phyloP scores from a whole-genome alignment of 2,113 vertebrate genomes.

The Corythaixoides concolor region DNA sequence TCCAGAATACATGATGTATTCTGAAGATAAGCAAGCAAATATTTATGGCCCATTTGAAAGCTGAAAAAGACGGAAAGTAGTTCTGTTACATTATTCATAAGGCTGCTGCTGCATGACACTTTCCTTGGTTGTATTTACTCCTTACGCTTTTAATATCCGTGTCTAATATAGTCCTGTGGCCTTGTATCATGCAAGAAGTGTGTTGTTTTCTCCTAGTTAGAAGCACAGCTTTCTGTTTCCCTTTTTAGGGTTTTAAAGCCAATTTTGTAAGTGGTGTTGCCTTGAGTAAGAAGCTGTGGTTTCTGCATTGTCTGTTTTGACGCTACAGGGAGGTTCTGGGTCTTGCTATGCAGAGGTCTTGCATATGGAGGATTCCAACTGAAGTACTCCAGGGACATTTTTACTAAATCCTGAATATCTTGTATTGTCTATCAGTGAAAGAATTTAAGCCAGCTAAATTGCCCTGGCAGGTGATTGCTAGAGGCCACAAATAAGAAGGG shows the following conservation, averaged over 20 bases:
- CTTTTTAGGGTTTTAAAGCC: neutral
- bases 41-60: neutral
- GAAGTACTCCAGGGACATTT: neutral
- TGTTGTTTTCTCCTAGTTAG: neutral
- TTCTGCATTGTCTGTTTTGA: neutral
- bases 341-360: neutral
- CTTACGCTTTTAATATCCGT: neutral
- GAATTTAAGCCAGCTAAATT: neutral
- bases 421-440: neutral
- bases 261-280: neutral
- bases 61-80: neutral
- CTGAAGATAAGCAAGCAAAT: neutral
- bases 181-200: neutral
- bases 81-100: neutral
- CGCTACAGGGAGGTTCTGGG: neutral
- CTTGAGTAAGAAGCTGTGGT: neutral
- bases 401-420: constrained; percentile 5
- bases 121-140: neutral
- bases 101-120: neutral
- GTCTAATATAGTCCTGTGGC: neutral
- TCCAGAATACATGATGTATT: neutral
- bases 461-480: neutral
- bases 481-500: neutral
- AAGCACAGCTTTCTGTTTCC: neutral
- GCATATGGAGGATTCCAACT: neutral